Evolutionary conservation across 2,797 vertebrate species (phyloP).

Genomic region (Buceros bicornis): DNA sequence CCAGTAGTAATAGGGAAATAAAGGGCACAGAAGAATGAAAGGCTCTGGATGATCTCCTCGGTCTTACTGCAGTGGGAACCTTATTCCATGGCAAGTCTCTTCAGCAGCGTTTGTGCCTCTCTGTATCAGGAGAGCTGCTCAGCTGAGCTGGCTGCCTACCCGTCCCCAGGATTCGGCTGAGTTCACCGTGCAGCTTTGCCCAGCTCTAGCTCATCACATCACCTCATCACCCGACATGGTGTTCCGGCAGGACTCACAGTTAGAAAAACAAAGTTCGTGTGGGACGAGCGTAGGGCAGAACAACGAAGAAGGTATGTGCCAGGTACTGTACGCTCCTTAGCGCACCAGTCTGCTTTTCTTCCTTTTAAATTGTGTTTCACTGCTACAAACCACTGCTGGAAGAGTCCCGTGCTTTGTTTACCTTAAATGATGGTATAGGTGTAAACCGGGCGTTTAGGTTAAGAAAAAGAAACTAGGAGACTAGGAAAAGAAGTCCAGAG

Average conservation of each 20-base stretch:
- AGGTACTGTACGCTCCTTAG: neutral
- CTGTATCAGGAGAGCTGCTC: neutral
- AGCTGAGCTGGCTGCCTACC: constrained; percentile 20
- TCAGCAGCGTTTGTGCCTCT: neutral
- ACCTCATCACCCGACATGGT: neutral
- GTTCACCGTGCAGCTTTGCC: neutral
- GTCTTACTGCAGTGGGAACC: neutral
- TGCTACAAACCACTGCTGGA: neutral
- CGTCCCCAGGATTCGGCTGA: neutral
- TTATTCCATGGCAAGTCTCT: neutral
- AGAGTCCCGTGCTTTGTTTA: neutral
- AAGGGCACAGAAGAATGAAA: neutral
- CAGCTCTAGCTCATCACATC: neutral
- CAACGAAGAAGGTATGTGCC: neutral
- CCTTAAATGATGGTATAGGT: neutral
- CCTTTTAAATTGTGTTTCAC: neutral
- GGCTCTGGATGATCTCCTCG: neutral
- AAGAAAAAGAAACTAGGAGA: neutral
- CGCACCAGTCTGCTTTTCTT: neutral
- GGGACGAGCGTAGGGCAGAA: neutral
- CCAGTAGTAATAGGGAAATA: neutral
- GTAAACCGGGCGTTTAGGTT: neutral
- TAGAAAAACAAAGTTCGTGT: neutral
- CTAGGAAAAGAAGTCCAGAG: neutral
- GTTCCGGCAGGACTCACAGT: neutral